Percentiles rank a stretch among this genome's conserved stretches.
Conservation (phyloP, 2,797 vertebrate genomes). For the Pseudocheirus occidentalis region DNA sequence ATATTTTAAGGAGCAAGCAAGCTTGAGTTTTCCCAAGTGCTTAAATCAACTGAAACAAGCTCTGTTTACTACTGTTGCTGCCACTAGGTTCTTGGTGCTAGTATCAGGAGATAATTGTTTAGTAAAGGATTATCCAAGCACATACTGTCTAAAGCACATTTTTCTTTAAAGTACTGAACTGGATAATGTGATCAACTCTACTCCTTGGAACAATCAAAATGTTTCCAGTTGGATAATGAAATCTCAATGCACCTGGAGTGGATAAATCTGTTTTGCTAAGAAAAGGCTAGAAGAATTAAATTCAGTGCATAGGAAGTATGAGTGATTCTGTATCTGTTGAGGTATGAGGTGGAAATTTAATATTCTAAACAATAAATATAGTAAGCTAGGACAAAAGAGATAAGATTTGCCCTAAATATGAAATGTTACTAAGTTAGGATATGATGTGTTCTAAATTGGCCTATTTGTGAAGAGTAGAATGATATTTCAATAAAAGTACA, state of each 20-base stretch:
- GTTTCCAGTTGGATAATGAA: conserved; percentile 50
- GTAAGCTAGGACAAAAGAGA: background rate
- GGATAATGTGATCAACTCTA: background rate
- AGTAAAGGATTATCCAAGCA: background rate
- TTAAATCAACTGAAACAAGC: conserved; percentile 6
- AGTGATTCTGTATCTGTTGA: conserved; percentile 15
- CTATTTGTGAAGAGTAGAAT: background rate
- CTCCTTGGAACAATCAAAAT: conserved; percentile 21
- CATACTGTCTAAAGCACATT: background rate
- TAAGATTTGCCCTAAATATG: background rate
- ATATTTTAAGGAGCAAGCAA: background rate
- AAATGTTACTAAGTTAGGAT: background rate
- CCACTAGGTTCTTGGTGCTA: background rate
- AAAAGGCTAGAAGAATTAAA: conserved; percentile 29
- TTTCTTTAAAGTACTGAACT: conserved; percentile 17
- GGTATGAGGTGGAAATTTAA: background rate
- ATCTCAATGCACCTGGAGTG: conserved; percentile 11
- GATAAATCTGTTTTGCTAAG: conserved; percentile 57
- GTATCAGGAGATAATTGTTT: background rate
- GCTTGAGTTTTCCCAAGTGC: conserved; percentile 32
- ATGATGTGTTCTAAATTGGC: background rate
- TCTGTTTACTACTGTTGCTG: background rate
- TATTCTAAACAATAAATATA: conserved; percentile 32
- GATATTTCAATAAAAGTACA: background rate
- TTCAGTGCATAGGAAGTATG: background rate